Conservation (phyloP, 2,888 invertebrate genomes). For the Scaptomyza caliginosa region DNA sequence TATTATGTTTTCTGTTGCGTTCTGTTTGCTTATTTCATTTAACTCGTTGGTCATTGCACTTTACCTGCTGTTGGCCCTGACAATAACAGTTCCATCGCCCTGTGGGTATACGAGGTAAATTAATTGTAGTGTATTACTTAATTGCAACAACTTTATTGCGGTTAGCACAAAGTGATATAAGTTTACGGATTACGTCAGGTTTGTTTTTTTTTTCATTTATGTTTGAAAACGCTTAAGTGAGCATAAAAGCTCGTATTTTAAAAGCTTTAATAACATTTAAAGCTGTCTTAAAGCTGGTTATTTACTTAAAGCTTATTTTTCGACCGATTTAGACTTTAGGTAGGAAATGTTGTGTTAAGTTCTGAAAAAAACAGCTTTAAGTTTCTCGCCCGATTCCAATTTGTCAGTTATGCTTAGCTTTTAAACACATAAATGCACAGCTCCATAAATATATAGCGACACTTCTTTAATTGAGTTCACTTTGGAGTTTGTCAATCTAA, state of each 20-base stretch:
- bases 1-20: conserved; percentile 1
- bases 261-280: no score
- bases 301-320: no score
- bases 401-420: background rate
- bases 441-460: conserved; percentile 51
- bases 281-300: no score
- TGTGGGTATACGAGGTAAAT: no score
- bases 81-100: background rate
- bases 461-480: conserved; percentile 46
- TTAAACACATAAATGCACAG: background rate
- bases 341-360: no score
- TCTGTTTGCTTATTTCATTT: conserved; percentile 6
- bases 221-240: no score
- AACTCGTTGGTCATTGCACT: conserved; percentile 56
- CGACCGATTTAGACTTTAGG: no score
- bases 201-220: no score
- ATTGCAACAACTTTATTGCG: conserved; percentile 24
- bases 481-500: conserved; percentile 57
- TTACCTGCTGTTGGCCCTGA: conserved; percentile 22
- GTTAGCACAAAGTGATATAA: conserved; percentile 2
- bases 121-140: conserved; percentile 13
- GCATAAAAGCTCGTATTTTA: no score
- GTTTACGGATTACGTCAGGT: background rate
- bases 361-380: no score
- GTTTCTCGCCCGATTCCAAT: background rate